Percentiles rank a stretch among this genome's conserved stretches.
Evolutionary conservation across 2,113 vertebrate species (phyloP).

Genomic region (Labeo rohita): DNA sequence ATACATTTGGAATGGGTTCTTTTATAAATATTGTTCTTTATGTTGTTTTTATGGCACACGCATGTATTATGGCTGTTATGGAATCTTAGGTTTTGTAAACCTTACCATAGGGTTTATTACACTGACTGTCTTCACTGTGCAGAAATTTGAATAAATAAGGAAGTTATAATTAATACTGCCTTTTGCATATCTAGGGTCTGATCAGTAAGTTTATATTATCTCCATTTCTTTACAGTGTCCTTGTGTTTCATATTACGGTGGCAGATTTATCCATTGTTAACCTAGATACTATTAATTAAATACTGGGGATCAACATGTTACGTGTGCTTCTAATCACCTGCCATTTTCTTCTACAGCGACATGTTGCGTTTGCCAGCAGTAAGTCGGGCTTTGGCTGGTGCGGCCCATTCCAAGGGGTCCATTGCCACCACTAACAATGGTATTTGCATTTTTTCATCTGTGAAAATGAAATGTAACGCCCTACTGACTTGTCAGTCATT

Average conservation of each 20-base stretch:
- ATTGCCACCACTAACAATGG: slow-evolving; percentile 70
- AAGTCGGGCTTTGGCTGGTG: slow-evolving; percentile 76
- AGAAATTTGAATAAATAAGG: neutral
- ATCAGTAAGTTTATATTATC: neutral
- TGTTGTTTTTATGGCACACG: neutral
- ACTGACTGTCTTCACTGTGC: neutral
- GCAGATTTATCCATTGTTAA: neutral
- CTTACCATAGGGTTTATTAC: neutral
- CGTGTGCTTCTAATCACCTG: slow-evolving; percentile 24
- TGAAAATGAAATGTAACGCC: neutral
- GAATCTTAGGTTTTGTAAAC: neutral
- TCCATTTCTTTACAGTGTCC: neutral
- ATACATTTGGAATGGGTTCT: neutral
- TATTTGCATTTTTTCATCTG: slow-evolving; percentile 63
- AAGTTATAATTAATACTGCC: neutral
- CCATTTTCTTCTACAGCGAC: slow-evolving; percentile 67
- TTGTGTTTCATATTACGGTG: neutral
- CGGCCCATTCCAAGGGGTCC: slow-evolving; percentile 70
- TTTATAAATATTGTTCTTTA: neutral
- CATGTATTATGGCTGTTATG: neutral
- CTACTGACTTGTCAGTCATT: neutral
- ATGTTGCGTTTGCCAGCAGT: slow-evolving; percentile 85
- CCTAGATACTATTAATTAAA: slow-evolving; percentile 2
- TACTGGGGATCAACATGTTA: slow-evolving; percentile 11
- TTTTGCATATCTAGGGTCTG: neutral